Evolutionary conservation across 1,140 invertebrate species (phyloP), one percentile per base, ranked within the genome.

Genomic region (Pseudomyrmex concolor): DNA sequence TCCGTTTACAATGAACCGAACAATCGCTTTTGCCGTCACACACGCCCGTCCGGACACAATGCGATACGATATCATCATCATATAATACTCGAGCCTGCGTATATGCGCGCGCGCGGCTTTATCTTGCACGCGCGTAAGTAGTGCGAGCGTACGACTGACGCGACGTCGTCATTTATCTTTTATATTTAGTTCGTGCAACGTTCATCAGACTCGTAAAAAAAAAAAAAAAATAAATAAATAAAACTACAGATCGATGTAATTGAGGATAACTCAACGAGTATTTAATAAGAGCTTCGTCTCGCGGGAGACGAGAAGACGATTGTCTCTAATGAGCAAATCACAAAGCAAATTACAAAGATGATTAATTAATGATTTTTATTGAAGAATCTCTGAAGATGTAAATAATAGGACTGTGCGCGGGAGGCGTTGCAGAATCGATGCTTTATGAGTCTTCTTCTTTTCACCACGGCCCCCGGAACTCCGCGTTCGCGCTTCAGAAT

Each of bases 21-120:
- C 66, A 59, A 71, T 80, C 76, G 76, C 54, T 80, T 80, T 80
- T 60, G 17, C 63, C 74, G 76, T 80, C 54, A 50, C 19, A n/a
- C 43, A n/a, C 43, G 50, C 15, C 54, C 54, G 76, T 68, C 51
- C 51, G 51, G 64, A 48, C 54, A 51, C 50, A 13, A 51, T 70
- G 25, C 64, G 76, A 78, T 70, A 78, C 76, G 43, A 78, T 78
- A 78, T 78, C 70, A 77, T 78, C 70, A 77, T 34, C 34, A 1
- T 34, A 25, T 67, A 67, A 73, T 73, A 76, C 57, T 57, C 15
- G 19, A 5, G 34, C 17, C 34, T 48, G 43, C 17, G 48, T 4
- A 3, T 17, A 43, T 48, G 15, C 64, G 64, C 34, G 25, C 25
- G 3, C 25, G 25, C 25, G 25, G 34, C 34, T 50, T 68, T 67